Conservation (phyloP, 2,888 invertebrate genomes). For the Cryptosula pallasiana region DNA sequence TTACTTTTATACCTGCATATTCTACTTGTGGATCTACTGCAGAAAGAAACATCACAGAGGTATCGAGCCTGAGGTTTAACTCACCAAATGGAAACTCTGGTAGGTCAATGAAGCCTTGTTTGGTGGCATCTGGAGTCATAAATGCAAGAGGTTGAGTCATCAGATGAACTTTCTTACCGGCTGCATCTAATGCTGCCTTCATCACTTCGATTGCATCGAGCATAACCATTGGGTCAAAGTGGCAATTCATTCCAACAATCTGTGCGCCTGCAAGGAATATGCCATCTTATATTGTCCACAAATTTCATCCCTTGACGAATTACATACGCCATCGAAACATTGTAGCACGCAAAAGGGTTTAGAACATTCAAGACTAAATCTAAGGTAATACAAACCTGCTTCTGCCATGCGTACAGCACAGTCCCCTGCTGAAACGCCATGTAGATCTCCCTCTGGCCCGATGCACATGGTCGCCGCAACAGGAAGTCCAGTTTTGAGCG, state of each 20-base stretch:
- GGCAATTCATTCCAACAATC: conserved; percentile 53
- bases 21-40: too few relatives aligned
- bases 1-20: too few relatives aligned
- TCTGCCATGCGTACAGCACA: conserved; percentile 52
- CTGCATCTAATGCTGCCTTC: conserved; percentile 46
- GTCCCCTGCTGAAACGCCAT: conserved; percentile 44
- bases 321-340: too few relatives aligned
- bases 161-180: conserved; percentile 42
- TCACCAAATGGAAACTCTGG: conserved; percentile 54
- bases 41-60: too few relatives aligned
- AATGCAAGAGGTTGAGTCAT: conserved; percentile 46
- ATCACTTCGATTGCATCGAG: conserved; percentile 44
- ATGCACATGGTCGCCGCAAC: conserved; percentile 55
- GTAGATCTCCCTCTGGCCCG: conserved; percentile 52
- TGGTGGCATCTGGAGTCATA: conserved; percentile 47
- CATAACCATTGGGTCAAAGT: conserved; percentile 48
- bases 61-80: conserved; percentile 25
- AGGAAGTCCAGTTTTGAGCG: conserved; percentile 39
- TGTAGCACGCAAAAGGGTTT: too few relatives aligned
- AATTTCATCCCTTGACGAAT: too few relatives aligned
- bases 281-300: too few relatives aligned
- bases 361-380: too few relatives aligned
- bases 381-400: too few relatives aligned
- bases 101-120: conserved; percentile 54
- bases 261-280: conserved; percentile 39